A percentile compares a stretch with the other conserved stretches of the same genome.
These are phyloP conservation scores for Agriopis leucophaearia DNA, from an alignment of 2,888 invertebrate species.

Conservation along the genomic window DNA sequence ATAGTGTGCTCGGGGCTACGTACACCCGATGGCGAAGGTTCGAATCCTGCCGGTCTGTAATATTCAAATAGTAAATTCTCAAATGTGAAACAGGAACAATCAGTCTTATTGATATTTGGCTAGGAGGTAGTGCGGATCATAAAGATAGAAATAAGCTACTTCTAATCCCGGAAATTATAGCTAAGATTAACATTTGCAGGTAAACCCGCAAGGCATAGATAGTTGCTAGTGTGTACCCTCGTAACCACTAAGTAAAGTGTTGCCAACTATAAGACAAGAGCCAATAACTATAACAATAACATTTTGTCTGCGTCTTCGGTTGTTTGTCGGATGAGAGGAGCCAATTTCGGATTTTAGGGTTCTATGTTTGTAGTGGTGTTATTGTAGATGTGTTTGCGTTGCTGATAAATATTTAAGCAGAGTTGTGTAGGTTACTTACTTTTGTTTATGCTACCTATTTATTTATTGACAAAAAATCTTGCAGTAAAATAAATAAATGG, in stretches of 20 bases:
- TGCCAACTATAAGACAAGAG: constrained; percentile 68
- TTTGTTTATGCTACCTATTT: background rate
- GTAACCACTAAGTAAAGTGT: constrained; percentile 65
- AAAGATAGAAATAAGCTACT: no score
- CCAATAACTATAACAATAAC: constrained; percentile 79
- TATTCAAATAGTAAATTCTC: no score
- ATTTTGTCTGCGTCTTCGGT: constrained; percentile 66
- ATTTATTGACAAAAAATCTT: background rate
- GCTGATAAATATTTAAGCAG: constrained; percentile 8
- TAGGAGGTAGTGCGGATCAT: no score
- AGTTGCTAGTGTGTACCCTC: constrained; percentile 44
- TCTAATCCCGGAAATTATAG: background rate
- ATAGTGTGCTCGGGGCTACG: no score
- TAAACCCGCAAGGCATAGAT: background rate
- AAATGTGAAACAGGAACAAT: no score
- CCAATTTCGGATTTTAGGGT: constrained; percentile 57
- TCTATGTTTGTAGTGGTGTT: constrained; percentile 45
- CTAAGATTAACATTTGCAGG: background rate
- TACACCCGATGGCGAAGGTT: no score
- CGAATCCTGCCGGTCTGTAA: no score
- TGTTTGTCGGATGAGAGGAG: constrained; percentile 62
- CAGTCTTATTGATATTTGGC: background rate
- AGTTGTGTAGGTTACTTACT: background rate
- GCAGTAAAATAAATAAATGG: no score
- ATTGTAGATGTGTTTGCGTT: constrained; percentile 13